Base-by-base conservation (phyloP, 1,140 invertebrate genomes). In the Drosophila orena region DNA sequence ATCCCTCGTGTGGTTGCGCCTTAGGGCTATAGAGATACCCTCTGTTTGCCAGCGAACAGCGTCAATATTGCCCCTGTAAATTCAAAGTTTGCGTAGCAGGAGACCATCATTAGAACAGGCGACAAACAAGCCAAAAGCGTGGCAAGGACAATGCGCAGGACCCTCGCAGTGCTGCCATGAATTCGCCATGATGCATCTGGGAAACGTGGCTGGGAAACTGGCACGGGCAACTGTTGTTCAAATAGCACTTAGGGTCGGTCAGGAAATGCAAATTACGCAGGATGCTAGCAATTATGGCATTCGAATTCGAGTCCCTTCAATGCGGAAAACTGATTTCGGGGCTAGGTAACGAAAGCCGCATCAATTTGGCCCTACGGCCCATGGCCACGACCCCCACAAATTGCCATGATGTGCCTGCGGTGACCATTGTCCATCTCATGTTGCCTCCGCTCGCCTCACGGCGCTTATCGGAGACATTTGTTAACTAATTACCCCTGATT, bases 141-240 rank as follows among this genome's bases (percentile, higher is more conserved):
- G 12, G 42, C 78, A 78, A 79, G 83, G 78, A 76, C 83, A 88
- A 83, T 83, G 70, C 75, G 46, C 74, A 66, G 58, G 55, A 37
- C 42, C 40, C 53, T 20, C 69, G 47, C 50, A 49, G 40, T 54
- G 59, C 54, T 58, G 57, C 49, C 81, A 81, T 86, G 81, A 86
- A 86, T 86, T 79, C 47, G 52, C 57, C 77, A 86, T 83, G 79
- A 55, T 52, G 37, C 54, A 53, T 14, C 22, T 10, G 46, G 35
- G 17, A 47, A n/a, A n/a, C n/a, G n/a, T n/a, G n/a, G n/a, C n/a
- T n/a, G n/a, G n/a, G n/a, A n/a, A n/a, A n/a, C n/a, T n/a, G n/a
- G 37, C 43, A 50, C 14, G 40, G 38, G 42, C 64, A 43, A 55
- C 58, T 73, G 61, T 52, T 77, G 61, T 81, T 56, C 49, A 77